These are phyloP conservation scores for Octomys mimax DNA, from an alignment of 2,797 vertebrate species.

Conservation along the genomic window DNA sequence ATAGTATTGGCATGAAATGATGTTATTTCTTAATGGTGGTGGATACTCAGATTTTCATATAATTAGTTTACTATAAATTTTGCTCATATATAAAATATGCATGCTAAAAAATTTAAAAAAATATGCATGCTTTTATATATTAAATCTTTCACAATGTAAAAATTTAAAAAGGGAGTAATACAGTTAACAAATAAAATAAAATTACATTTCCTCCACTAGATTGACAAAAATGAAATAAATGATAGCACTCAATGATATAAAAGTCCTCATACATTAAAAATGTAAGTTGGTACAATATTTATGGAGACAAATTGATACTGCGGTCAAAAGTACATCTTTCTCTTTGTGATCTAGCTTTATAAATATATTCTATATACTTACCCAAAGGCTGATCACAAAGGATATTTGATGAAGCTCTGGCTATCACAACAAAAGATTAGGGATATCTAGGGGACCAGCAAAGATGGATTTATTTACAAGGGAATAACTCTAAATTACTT, in stretches of 20 bases:
- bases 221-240: not conserved
- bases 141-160: constrained; percentile 8
- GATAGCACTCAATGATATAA: not conserved
- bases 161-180: constrained; percentile 24
- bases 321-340: constrained; percentile 1
- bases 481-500: not conserved
- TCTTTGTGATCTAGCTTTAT: constrained; percentile 18
- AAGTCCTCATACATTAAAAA: not conserved
- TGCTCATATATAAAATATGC: not conserved
- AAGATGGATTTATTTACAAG: not conserved
- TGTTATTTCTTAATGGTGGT: not conserved
- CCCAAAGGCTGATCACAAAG: not conserved
- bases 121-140: not conserved
- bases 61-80: not conserved
- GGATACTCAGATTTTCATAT: constrained; percentile 23
- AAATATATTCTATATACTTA: not conserved
- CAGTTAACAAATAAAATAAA: constrained; percentile 17
- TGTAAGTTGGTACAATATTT: not conserved
- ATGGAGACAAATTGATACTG: not conserved
- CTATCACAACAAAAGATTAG: not conserved
- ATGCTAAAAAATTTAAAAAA: not conserved
- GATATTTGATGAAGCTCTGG: not conserved
- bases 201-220: constrained; percentile 8
- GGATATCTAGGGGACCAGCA: not conserved
- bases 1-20: not conserved